These are phyloP conservation scores for Mythimna vitellina DNA, from an alignment of 2,888 invertebrate species.

Conservation along the genomic window DNA sequence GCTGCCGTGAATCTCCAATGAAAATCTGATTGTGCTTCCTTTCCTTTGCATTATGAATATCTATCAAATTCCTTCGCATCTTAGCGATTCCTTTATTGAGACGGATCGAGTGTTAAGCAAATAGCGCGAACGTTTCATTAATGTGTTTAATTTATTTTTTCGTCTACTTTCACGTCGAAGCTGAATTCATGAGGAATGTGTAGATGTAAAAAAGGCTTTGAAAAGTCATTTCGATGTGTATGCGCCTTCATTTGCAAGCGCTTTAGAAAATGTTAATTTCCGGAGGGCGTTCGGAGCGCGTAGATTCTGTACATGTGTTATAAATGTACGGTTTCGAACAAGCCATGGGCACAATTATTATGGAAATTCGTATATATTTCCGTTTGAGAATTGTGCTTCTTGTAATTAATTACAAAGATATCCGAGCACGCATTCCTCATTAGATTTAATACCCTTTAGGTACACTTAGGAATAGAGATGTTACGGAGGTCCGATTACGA, in stretches of 20 bases:
- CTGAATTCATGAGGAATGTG: conserved; percentile 70
- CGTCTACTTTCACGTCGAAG: conserved; percentile 59
- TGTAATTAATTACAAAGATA: conserved; percentile 50
- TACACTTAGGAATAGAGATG: not conserved
- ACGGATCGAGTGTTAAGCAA: conserved; percentile 78
- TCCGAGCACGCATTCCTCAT: conserved; percentile 40
- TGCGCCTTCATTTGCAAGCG: conserved; percentile 80
- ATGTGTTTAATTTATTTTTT: conserved; percentile 74
- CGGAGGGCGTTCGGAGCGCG: conserved; percentile 70
- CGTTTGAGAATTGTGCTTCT: conserved; percentile 44
- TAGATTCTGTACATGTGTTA: conserved; percentile 54
- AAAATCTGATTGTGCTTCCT: conserved; percentile 88
- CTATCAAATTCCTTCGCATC: conserved; percentile 81
- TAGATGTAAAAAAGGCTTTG: conserved; percentile 75
- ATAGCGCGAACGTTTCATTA: conserved; percentile 77
- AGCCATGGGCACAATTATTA: conserved; percentile 56
- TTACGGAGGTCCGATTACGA: too few relatives aligned
- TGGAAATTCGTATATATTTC: conserved; percentile 55
- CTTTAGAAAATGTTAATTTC: conserved; percentile 85
- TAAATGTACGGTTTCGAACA: conserved; percentile 58
- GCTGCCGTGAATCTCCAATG: conserved; percentile 77
- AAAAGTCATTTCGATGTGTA: conserved; percentile 79
- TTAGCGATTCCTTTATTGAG: conserved; percentile 80
- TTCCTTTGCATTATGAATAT: conserved; percentile 87
- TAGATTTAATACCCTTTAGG: conserved; percentile 32